These are phyloP conservation scores for Helicoverpa assulta DNA, from an alignment of 2,888 invertebrate species.

Conservation along the genomic window DNA sequence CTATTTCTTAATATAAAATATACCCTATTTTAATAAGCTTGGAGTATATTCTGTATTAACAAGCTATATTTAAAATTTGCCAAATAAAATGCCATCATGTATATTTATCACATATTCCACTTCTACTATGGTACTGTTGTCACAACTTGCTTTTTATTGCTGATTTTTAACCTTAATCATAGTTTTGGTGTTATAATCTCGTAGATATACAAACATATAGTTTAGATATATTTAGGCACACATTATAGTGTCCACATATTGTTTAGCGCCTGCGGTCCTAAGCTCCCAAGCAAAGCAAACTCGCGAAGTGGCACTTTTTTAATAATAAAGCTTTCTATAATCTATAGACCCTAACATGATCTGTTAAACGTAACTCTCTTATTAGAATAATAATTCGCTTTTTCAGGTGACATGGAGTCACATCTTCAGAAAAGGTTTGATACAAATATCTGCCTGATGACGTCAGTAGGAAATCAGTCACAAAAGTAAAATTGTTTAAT, in stretches of 20 bases:
- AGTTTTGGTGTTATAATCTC: conserved; percentile 88
- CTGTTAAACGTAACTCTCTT: conserved; percentile 48
- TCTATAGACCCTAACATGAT: conserved; percentile 61
- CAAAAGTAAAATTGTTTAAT: conserved; percentile 50
- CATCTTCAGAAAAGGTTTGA: conserved; percentile 44
- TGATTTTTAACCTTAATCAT: conserved; percentile 69
- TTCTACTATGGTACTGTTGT: conserved; percentile 32
- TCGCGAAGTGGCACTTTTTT: conserved; percentile 49
- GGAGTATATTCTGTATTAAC: not conserved
- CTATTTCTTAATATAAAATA: not conserved
- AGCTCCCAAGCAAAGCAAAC: conserved; percentile 46
- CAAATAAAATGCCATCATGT: not conserved
- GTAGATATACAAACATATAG: conserved; percentile 69
- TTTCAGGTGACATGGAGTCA: conserved; percentile 16
- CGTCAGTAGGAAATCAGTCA: conserved; percentile 31
- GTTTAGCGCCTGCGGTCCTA: conserved; percentile 23
- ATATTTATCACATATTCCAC: conserved; percentile 38
- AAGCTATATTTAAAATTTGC: not conserved
- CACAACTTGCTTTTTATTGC: conserved; percentile 66
- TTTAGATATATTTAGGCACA: conserved; percentile 57
- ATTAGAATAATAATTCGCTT: conserved; percentile 24
- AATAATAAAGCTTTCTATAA: conserved; percentile 62
- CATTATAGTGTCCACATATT: conserved; percentile 34
- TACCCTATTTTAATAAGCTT: not conserved
- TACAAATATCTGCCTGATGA: conserved; percentile 10